A percentile compares a stretch with the other conserved stretches of the same genome.
These are phyloP conservation scores for Cyprinodon tularosa DNA, from an alignment of 2,113 vertebrate genomes.

Conservation along the genomic window DNA sequence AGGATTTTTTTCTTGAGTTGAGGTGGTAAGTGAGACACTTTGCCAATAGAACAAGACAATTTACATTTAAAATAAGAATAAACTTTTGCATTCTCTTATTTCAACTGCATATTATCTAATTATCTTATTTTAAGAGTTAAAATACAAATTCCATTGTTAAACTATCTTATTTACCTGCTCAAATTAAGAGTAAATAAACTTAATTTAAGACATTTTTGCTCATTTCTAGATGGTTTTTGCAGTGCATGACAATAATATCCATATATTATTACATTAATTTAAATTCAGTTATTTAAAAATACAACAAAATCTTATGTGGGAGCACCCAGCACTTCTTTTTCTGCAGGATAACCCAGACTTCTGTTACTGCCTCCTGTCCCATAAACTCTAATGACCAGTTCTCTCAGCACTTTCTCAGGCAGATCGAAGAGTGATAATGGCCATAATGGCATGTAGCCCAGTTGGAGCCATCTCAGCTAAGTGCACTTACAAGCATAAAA, in stretches of 20 bases:
- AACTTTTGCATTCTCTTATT: too few species aligned
- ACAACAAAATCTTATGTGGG: background rate
- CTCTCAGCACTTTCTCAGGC: slow-evolving; percentile 36
- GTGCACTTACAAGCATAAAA: slow-evolving; percentile 71
- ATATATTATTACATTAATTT: background rate
- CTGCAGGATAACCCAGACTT: background rate
- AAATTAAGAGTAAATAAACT: too few species aligned
- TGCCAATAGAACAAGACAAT: too few species aligned
- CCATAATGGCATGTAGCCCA: slow-evolving; percentile 67
- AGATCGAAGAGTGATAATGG: slow-evolving; percentile 68
- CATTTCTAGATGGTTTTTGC: too few species aligned
- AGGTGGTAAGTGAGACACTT: too few species aligned
- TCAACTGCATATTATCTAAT: too few species aligned
- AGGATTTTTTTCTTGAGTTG: too few species aligned
- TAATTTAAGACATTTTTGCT: too few species aligned
- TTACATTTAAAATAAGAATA: too few species aligned
- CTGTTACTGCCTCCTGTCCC: slow-evolving; percentile 16
- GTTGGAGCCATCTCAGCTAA: slow-evolving; percentile 56
- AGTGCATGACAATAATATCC: background rate
- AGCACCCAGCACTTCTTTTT: background rate
- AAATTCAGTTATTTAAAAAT: slow-evolving; percentile 7
- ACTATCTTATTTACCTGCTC: too few species aligned
- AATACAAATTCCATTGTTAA: too few species aligned
- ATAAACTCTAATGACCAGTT: slow-evolving; percentile 34
- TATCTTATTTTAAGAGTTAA: too few species aligned